phyloP scores from a whole-genome alignment of 2,888 invertebrate species.

The Matsumyia berberina region DNA sequence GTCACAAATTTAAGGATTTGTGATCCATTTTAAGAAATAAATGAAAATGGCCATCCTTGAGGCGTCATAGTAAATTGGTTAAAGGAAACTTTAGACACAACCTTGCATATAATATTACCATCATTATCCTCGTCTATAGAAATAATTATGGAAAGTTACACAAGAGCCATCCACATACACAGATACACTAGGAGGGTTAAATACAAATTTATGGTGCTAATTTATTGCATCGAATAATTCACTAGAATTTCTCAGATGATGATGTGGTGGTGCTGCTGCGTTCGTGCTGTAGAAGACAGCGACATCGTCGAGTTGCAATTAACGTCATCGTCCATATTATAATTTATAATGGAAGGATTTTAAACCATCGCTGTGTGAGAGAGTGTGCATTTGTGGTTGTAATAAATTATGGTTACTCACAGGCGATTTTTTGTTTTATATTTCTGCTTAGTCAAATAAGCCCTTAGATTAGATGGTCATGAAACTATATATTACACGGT shows the following conservation, averaged over 20 bases:
- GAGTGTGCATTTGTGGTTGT: constrained; percentile 19
- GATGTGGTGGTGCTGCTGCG: constrained; percentile 69
- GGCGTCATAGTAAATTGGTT: neutral
- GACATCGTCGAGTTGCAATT: constrained; percentile 76
- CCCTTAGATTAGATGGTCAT: constrained; percentile 12
- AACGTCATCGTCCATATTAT: constrained; percentile 78
- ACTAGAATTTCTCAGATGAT: constrained; percentile 77
- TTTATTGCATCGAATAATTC: constrained; percentile 81
- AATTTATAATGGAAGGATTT: constrained; percentile 71
- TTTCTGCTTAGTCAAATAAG: neutral
- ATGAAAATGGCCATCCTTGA: neutral
- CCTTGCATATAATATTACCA: constrained; percentile 19
- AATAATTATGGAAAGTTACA: constrained; percentile 37
- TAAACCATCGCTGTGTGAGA: constrained; percentile 15
- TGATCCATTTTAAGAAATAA: constrained; percentile 21
- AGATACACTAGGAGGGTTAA: constrained; percentile 75
- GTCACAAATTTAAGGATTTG: neutral
- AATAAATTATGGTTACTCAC: constrained; percentile 59
- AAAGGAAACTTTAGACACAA: neutral
- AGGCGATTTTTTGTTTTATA: constrained; percentile 32
- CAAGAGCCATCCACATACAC: constrained; percentile 32
- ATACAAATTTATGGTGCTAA: constrained; percentile 81
- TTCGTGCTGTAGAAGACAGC: constrained; percentile 49
- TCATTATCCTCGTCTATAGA: neutral
- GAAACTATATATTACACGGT: neutral